Conservation (phyloP, 2,888 invertebrate genomes). For the Harmothoe impar region DNA sequence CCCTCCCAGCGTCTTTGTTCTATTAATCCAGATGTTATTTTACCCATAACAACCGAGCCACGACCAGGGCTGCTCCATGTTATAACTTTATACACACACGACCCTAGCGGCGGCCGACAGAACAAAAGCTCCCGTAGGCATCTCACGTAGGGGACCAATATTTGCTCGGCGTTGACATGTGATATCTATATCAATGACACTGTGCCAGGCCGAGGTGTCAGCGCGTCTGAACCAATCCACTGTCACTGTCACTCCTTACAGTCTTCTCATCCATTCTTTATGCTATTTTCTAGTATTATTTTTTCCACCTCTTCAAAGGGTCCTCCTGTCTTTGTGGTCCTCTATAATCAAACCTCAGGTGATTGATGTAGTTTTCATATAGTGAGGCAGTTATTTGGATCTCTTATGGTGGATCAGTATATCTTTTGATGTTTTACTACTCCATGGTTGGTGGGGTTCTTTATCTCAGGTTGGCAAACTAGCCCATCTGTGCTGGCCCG, state of each 20-base stretch:
- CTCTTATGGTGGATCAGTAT: too few relatives aligned
- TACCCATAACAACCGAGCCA: neutral
- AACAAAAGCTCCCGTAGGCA: conserved; percentile 16
- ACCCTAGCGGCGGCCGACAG: neutral
- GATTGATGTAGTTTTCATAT: too few relatives aligned
- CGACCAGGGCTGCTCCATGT: neutral
- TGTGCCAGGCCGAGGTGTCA: neutral
- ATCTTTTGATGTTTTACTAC: too few relatives aligned
- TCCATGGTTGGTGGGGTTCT: too few relatives aligned
- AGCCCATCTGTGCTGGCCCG: too few relatives aligned
- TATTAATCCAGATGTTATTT: conserved; percentile 12
- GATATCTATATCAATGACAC: conserved; percentile 52
- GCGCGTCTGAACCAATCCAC: neutral
- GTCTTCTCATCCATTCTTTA: too few relatives aligned
- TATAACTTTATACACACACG: conserved; percentile 1
- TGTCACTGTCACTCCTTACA: neutral
- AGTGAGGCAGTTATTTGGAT: too few relatives aligned
- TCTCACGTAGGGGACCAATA: conserved; percentile 14
- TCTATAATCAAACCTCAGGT: too few relatives aligned
- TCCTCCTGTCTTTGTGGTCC: too few relatives aligned
- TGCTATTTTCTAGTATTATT: too few relatives aligned
- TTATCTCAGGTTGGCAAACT: too few relatives aligned
- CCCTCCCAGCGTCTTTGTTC: neutral
- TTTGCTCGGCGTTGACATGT: conserved; percentile 29
- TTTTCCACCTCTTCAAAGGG: too few relatives aligned